Evolutionary conservation across 2,113 vertebrate genomes (phyloP), one percentile per base, ranked within the genome.

Genomic region (Osmerus eperlanus): DNA sequence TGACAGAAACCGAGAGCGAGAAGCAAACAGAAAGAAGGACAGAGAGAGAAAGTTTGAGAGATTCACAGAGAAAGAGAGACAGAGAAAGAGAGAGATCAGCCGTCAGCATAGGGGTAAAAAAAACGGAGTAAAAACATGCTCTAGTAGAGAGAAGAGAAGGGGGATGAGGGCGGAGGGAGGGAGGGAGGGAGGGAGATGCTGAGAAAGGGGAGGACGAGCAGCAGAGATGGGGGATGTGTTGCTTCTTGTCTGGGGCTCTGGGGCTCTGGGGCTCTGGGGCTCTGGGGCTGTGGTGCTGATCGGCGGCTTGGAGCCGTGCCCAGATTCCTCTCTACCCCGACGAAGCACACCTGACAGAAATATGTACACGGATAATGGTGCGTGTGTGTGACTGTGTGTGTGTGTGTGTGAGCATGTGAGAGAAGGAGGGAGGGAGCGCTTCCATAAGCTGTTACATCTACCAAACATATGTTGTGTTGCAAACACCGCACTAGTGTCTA

Each of bases 261-360:
- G 79, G 23, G 81, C 85, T 77, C 78, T 73, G 77, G 85, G 51
- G 71, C 74, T 83, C 76, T 80, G 76, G 79, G 23, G 81, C 85
- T 77, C 78, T 73, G 77, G 79, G 23, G 81, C 85, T 77, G 79
- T 73, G 77, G 85, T 83, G 84, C 78, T 88, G 87, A 90, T 83
- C 84, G 85, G 86, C 87, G 86, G 85, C 73, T 89, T 91, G 89
- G 91, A 89, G 82, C 58, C 52, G 1, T 19, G 86, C 91, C 91
- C 83, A 91, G 83, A 92, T 92, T 92, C 89, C 87, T 89, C 80
- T 88, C 78, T 86, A 67, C 84, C 72, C 85, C 69, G 82, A 83
- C 90, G 91, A 77, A 92, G 92, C 93, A 94, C 93, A 94, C 93
- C 93, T 95, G 84, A 84, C 86, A 87, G 47, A 93, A 91, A 85